phyloP scores from a whole-genome alignment of 2,888 invertebrate genomes.

The Pemphredon lugubris region DNA sequence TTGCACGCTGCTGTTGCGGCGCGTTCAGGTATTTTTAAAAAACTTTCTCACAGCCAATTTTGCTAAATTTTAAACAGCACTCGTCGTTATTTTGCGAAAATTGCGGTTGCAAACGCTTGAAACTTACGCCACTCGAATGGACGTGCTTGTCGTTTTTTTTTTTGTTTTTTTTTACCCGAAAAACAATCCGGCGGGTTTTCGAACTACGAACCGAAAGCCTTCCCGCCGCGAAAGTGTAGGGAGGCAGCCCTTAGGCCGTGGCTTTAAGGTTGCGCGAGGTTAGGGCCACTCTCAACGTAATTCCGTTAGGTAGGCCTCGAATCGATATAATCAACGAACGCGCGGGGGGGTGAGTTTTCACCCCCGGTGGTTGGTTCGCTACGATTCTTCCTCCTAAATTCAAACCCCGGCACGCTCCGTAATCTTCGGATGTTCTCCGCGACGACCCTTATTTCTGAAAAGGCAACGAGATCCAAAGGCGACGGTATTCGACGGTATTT shows the following conservation, averaged over 20 bases:
- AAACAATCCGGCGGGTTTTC: no score
- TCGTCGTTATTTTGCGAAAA: no score
- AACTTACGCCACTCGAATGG: no score
- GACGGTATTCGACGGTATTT: constrained; percentile 33
- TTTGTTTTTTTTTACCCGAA: no score
- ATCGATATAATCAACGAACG: constrained; percentile 73
- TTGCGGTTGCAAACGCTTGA: no score
- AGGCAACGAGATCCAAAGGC: constrained; percentile 30
- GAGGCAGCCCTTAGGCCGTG: constrained; percentile 43
- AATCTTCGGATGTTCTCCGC: constrained; percentile 45
- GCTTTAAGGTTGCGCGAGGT: constrained; percentile 74
- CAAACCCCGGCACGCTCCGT: constrained; percentile 44
- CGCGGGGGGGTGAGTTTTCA: constrained; percentile 56
- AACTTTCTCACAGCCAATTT: no score
- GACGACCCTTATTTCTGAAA: constrained; percentile 30
- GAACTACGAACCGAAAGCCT: no score
- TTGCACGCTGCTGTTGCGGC: no score
- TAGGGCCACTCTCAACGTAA: constrained; percentile 69
- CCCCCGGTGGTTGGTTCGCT: constrained; percentile 52
- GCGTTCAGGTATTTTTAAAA: no score
- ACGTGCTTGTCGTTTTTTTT: no score
- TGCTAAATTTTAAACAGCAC: no score
- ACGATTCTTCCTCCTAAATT: constrained; percentile 66
- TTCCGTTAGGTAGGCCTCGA: constrained; percentile 70
- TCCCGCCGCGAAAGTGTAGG: constrained; percentile 22